phyloP scores from a whole-genome alignment of 2,113 vertebrate genomes.

The Sander lucioperca region DNA sequence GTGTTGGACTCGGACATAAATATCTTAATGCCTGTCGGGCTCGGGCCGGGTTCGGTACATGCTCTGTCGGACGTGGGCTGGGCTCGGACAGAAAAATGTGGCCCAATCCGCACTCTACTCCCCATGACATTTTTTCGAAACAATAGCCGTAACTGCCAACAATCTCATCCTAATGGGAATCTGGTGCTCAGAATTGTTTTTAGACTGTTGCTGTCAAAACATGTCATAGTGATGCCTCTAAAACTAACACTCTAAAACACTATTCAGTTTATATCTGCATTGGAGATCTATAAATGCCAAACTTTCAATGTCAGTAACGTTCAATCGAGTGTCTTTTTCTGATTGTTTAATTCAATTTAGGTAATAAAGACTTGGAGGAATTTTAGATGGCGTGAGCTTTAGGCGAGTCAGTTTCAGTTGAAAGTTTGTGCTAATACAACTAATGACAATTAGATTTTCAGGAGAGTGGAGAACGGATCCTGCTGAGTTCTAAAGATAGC shows the following conservation, averaged over 20 bases:
- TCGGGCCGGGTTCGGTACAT: too few relatives aligned
- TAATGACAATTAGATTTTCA: constrained; percentile 20
- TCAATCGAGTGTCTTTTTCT: background rate
- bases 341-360: constrained; percentile 22
- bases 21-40: too few relatives aligned
- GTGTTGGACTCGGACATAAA: too few relatives aligned
- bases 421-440: background rate
- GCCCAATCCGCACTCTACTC: too few relatives aligned
- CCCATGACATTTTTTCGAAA: constrained; percentile 12
- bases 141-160: constrained; percentile 42
- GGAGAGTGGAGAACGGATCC: background rate
- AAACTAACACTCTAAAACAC: background rate
- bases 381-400: constrained; percentile 1
- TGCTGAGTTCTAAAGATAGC: background rate
- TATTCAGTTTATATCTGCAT: background rate
- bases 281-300: background rate
- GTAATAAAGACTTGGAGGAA: background rate
- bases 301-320: background rate
- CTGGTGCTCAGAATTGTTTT: background rate
- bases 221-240: background rate
- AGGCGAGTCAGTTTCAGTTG: background rate
- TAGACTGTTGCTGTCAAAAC: background rate
- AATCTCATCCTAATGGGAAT: background rate
- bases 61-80: too few relatives aligned
- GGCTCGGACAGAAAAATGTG: too few relatives aligned